Evolutionary conservation across 2,113 vertebrate genomes (phyloP).

Genomic region (Mixornis gularis): DNA sequence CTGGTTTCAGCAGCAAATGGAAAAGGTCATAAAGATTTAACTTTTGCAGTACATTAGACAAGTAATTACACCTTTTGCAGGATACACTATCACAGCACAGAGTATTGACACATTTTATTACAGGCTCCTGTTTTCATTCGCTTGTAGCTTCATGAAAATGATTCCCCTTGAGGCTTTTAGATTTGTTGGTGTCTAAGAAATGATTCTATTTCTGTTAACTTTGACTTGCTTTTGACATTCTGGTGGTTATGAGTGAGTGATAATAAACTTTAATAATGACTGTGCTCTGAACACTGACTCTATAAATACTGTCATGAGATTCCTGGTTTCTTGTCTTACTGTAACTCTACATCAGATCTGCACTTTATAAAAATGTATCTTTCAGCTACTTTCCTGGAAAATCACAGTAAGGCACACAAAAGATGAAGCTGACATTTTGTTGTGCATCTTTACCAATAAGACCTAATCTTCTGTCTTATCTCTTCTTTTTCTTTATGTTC

Average conservation of each 20-base stretch:
- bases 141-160: not conserved
- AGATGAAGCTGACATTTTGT: not conserved
- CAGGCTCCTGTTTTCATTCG: not conserved
- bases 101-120: not conserved
- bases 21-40: constrained; percentile 13
- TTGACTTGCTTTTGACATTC: not conserved
- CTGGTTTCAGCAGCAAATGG: constrained; percentile 13
- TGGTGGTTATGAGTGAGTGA: not conserved
- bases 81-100: not conserved
- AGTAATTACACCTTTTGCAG: not conserved
- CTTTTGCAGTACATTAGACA: constrained; percentile 4
- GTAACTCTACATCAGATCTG: not conserved
- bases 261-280: not conserved
- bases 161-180: not conserved
- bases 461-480: not conserved
- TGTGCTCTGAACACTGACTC: not conserved
- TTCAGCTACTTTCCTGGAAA: not conserved
- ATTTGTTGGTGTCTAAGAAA: not conserved
- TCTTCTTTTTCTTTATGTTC: not conserved
- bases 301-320: not conserved
- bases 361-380: not conserved
- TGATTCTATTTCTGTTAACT: not conserved
- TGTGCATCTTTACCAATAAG: not conserved
- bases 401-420: not conserved
- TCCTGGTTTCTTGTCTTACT: not conserved